phyloP scores from a whole-genome alignment of 1,140 invertebrate species.

The Charaxes varanes region DNA sequence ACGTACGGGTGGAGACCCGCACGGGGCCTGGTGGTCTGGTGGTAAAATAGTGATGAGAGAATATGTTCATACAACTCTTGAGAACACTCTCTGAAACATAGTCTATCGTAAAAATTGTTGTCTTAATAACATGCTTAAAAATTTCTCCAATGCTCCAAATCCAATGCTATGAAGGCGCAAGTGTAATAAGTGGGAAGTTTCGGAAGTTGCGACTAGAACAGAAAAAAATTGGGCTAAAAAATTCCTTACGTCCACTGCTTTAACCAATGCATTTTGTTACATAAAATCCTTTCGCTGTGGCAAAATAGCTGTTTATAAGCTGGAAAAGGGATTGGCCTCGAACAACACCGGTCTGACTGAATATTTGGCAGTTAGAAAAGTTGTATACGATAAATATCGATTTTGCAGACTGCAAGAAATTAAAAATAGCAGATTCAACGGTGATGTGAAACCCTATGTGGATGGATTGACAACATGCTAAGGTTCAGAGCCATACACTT shows the following conservation, averaged over 20 bases:
- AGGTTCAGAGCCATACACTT: no score
- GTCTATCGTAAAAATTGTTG: no score
- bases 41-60: no score
- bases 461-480: no score
- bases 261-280: slow-evolving; percentile 26
- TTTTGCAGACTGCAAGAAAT: not conserved
- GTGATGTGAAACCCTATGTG: no score
- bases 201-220: slow-evolving; percentile 21
- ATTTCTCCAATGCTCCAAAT: no score
- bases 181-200: slow-evolving; percentile 28
- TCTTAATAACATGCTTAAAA: no score
- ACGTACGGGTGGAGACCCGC: no score
- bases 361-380: slow-evolving; percentile 14
- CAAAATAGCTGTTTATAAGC: slow-evolving; percentile 22
- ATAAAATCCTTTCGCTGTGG: slow-evolving; percentile 26
- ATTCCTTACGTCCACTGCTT: slow-evolving; percentile 26
- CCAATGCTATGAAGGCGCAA: slow-evolving; percentile 28
- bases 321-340: slow-evolving; percentile 23
- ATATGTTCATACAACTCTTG: no score
- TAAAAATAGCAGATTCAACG: not conserved
- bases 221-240: slow-evolving; percentile 26
- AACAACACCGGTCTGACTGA: slow-evolving; percentile 25
- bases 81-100: no score
- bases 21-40: no score
- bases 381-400: slow-evolving; percentile 1